Percentiles rank a stretch among this genome's conserved stretches.
phyloP scores from a whole-genome alignment of 30 jellyfish, hydroid and myxozoan genomes.

The Pseudorhiza aurosa region DNA sequence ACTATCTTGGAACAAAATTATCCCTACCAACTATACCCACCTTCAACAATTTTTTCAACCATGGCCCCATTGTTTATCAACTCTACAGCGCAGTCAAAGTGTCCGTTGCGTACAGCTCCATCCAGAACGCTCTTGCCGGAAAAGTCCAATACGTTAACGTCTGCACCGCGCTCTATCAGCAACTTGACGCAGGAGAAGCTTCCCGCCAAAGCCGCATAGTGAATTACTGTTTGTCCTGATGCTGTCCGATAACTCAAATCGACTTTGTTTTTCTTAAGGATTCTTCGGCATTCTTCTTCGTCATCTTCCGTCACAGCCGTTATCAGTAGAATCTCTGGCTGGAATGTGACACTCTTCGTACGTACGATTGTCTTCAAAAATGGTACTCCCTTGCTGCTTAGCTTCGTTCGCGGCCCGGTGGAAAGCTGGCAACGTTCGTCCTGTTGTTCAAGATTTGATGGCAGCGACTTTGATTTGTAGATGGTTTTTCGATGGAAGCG shows the following conservation, averaged over 20 bases:
- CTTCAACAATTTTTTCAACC: slow-evolving; percentile 48
- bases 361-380: slow-evolving; percentile 37
- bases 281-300: slow-evolving; percentile 24
- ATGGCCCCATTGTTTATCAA: slow-evolving; percentile 63
- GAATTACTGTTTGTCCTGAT: slow-evolving; percentile 59
- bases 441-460: slow-evolving; percentile 52
- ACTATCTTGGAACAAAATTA: no score
- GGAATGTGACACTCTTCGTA: slow-evolving; percentile 56
- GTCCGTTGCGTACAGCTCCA: slow-evolving; percentile 70
- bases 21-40: slow-evolving; percentile 57
- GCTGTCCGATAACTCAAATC: slow-evolving; percentile 62
- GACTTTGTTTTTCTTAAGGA: slow-evolving; percentile 23
- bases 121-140: slow-evolving; percentile 61
- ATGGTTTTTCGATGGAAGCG: slow-evolving; percentile 41
- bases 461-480: slow-evolving; percentile 69
- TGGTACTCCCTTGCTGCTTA: slow-evolving; percentile 5
- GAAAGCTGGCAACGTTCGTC: slow-evolving; percentile 2
- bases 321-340: slow-evolving; percentile 55
- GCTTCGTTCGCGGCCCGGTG: background rate
- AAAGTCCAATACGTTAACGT: slow-evolving; percentile 37
- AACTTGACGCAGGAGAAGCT: slow-evolving; percentile 37
- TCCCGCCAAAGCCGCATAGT: slow-evolving; percentile 60
- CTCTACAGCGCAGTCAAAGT: slow-evolving; percentile 67
- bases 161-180: slow-evolving; percentile 55
- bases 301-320: slow-evolving; percentile 72